Conservation (phyloP, 2,797 vertebrate species). For the Pangasius macronema region DNA sequence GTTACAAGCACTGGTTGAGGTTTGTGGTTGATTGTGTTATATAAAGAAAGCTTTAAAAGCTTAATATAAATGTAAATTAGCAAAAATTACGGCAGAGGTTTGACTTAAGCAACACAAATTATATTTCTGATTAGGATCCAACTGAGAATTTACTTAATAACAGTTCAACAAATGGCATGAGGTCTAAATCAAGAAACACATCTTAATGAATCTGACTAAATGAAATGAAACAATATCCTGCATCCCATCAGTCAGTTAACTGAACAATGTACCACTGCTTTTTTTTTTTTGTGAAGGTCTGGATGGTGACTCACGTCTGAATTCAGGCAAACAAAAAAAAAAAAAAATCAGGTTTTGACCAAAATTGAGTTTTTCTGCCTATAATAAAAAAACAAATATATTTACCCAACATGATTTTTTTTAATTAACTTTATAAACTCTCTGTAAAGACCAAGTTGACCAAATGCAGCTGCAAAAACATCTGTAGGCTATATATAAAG, state of each 20-base stretch:
- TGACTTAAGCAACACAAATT: not conserved
- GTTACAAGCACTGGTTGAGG: constrained; percentile 27
- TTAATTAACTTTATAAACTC: not conserved
- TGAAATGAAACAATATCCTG: not conserved
- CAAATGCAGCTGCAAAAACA: not conserved
- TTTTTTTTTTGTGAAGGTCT: not conserved
- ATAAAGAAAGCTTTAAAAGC: not conserved
- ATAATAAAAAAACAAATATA: not conserved
- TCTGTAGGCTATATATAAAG: not conserved
- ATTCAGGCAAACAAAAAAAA: not conserved
- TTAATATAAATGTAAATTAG: not conserved
- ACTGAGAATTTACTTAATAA: not conserved
- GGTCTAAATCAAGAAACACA: not conserved
- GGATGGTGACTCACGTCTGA: not conserved
- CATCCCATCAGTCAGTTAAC: not conserved
- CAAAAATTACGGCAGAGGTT: not conserved
- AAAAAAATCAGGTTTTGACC: not conserved
- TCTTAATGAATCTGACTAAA: not conserved
- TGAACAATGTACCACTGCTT: not conserved
- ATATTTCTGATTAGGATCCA: constrained; percentile 1
- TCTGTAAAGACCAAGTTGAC: not conserved
- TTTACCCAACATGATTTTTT: not conserved
- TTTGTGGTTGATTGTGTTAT: not conserved
- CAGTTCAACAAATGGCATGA: not conserved
- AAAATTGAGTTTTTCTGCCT: not conserved